Conservation (phyloP, 2,113 vertebrate genomes). For the Eulacestoma nigropectus region DNA sequence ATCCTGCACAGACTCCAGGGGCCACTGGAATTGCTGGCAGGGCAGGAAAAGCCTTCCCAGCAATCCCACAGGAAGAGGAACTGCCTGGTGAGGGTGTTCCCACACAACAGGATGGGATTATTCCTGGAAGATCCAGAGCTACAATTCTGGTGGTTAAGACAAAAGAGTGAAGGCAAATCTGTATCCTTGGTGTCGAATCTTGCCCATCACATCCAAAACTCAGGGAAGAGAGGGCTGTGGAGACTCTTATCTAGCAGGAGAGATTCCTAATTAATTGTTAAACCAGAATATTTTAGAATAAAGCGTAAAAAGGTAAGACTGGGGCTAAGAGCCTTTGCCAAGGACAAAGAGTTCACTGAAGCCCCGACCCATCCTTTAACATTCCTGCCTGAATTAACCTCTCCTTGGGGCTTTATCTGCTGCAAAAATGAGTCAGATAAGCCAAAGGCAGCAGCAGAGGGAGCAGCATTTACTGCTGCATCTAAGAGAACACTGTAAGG, state of each 20-base stretch:
- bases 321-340: not conserved
- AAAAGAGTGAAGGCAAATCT: not conserved
- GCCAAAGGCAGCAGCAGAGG: not conserved
- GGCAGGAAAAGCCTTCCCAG: not conserved
- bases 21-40: not conserved
- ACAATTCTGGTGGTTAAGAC: not conserved
- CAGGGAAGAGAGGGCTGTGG: not conserved
- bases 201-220: not conserved
- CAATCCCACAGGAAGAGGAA: not conserved
- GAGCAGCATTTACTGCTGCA: not conserved
- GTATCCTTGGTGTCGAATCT: not conserved
- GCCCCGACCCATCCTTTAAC: not conserved
- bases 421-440: not conserved
- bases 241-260: not conserved
- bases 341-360: not conserved
- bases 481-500: not conserved
- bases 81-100: not conserved
- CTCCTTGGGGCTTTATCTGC: conserved; percentile 2
- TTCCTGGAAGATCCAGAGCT: not conserved
- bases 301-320: not conserved
- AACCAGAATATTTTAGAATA: not conserved
- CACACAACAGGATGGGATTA: not conserved
- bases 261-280: not conserved
- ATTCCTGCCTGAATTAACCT: not conserved
- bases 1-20: not conserved